Percentiles rank a stretch among this genome's conserved stretches.
Evolutionary conservation across 1,140 invertebrate genomes (phyloP).

Genomic region (Zaprionus gabonicus): DNA sequence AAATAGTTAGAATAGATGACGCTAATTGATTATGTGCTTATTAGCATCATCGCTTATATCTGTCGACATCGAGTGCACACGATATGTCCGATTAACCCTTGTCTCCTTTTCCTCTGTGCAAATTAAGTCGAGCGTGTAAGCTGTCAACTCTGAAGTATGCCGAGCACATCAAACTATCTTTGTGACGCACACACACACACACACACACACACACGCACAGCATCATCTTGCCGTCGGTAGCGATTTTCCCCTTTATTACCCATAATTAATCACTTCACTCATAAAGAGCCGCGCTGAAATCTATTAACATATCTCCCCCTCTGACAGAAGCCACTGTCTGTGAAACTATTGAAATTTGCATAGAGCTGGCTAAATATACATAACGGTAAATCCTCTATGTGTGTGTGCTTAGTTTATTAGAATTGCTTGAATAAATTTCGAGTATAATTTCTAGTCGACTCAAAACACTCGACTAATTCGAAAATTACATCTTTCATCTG

Average conservation of each 20-base stretch:
- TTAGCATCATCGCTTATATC: conserved; percentile 1
- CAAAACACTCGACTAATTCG: conserved; percentile 45
- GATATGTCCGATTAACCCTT: conserved; percentile 51
- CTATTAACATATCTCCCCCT: conserved; percentile 48
- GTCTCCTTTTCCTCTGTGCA: conserved; percentile 1
- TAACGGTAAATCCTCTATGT: conserved; percentile 15
- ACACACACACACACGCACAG: conserved; percentile 14
- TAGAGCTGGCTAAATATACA: conserved; percentile 50
- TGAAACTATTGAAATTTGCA: conserved; percentile 61
- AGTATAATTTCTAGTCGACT: conserved; percentile 60
- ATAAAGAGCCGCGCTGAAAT: conserved; percentile 33
- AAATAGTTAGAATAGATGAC: not conserved
- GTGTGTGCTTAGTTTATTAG: conserved; percentile 55
- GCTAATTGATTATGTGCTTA: conserved; percentile 1
- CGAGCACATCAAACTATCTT: conserved; percentile 46
- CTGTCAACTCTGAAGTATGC: conserved; percentile 49
- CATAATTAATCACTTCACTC: conserved; percentile 70
- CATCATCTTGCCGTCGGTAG: conserved; percentile 35
- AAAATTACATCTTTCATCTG: conserved; percentile 51
- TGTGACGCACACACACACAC: conserved; percentile 15
- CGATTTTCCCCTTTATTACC: conserved; percentile 72
- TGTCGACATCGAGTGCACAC: not conserved
- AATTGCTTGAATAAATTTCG: conserved; percentile 70
- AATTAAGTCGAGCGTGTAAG: conserved; percentile 60
- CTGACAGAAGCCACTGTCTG: not conserved